Conservation (phyloP, 2,888 invertebrate genomes). For the Hirudinaria manillensis region DNA sequence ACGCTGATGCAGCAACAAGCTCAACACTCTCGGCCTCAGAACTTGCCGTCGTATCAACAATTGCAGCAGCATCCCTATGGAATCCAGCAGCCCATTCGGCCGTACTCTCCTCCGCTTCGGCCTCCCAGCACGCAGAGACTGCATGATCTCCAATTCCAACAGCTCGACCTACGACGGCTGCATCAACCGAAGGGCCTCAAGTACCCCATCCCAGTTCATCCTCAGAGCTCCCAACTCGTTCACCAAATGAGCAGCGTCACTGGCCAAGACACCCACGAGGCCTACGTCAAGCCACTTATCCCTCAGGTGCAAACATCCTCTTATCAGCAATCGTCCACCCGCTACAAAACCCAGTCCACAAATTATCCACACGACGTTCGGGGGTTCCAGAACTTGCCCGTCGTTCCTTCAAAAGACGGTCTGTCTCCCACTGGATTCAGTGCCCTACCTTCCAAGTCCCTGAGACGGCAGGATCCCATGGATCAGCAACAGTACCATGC, state of each 20-base stretch:
- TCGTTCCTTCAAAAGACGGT: too few relatives aligned
- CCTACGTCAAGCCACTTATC: background rate
- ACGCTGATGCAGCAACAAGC: background rate
- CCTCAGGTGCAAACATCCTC: background rate
- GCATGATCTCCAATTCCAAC: background rate
- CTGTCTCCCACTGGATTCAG: background rate
- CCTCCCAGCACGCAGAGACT: background rate
- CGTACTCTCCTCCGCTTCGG: background rate
- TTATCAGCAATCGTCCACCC: background rate
- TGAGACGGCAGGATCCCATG: background rate
- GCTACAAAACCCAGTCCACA: background rate
- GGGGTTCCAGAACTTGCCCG: background rate
- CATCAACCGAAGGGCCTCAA: constrained; percentile 13
- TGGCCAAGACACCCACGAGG: background rate
- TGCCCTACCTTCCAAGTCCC: background rate
- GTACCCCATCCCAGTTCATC: background rate
- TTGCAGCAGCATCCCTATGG: constrained; percentile 1
- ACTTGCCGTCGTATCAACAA: background rate
- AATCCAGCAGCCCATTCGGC: background rate
- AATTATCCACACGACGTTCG: background rate
- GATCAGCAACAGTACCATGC: background rate
- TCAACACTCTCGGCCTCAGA: constrained; percentile 5
- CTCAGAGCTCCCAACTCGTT: background rate
- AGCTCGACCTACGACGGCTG: background rate
- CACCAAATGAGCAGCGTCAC: background rate